These are phyloP conservation scores for Chorisops tibialis DNA, from an alignment of 2,888 invertebrate genomes.

Conservation along the genomic window DNA sequence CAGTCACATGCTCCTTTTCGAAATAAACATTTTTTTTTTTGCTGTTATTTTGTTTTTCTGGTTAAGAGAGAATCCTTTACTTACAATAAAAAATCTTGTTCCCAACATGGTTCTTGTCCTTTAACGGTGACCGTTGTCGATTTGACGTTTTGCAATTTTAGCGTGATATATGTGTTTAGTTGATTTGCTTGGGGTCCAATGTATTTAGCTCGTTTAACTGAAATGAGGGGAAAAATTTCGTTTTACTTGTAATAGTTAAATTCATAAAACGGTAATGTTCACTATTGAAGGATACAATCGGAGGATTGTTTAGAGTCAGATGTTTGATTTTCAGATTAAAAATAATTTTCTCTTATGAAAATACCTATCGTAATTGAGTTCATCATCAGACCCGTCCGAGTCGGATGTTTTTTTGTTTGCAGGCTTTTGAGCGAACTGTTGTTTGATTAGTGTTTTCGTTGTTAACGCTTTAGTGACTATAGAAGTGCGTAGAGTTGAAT, in stretches of 20 bases:
- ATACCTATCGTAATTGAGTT: too few species aligned
- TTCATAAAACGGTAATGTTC: background rate
- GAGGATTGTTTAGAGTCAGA: background rate
- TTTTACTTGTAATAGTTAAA: background rate
- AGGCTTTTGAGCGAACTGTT: too few species aligned
- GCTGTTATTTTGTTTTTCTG: background rate
- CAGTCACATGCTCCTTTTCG: background rate
- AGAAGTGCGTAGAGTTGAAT: too few species aligned
- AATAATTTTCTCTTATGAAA: too few species aligned
- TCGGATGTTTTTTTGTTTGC: too few species aligned
- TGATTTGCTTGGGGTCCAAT: constrained; percentile 82
- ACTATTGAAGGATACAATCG: background rate
- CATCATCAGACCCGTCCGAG: too few species aligned
- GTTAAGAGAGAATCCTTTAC: constrained; percentile 57
- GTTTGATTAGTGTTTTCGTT: too few species aligned
- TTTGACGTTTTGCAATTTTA: constrained; percentile 97
- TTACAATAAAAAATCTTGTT: constrained; percentile 99
- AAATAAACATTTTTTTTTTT: constrained; percentile 3
- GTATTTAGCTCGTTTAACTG: constrained; percentile 88
- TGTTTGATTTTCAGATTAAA: too few species aligned
- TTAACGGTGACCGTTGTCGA: constrained; percentile 96
- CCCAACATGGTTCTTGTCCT: constrained; percentile 95
- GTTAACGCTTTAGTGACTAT: too few species aligned
- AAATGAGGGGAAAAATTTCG: constrained; percentile 44
- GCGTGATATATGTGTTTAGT: constrained; percentile 93